Evolutionary conservation across 2,797 vertebrate species (phyloP), one percentile per base, ranked within the genome.

Genomic region (Natrix natrix): DNA sequence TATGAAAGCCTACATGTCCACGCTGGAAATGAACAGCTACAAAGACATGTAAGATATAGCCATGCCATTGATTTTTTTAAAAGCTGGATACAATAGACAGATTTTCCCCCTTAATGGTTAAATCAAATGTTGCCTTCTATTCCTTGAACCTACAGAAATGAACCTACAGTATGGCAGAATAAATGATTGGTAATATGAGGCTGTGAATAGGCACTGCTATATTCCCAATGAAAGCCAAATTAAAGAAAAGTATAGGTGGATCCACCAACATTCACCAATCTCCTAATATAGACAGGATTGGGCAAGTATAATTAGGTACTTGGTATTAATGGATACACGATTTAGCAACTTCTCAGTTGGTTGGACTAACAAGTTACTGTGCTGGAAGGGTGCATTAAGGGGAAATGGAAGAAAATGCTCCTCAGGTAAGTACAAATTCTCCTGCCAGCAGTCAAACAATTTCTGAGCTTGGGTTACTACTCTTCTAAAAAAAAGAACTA

Each of bases 311-410:
- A 22, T 22, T 24, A 43, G 69, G 37, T 43, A 43, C 17, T 78
- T 78, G 3, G 69, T 22, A 78, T 78, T 10, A 37, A 17, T 69
- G 14, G 66, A 32, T 69, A 32, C 17, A 22, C 17, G 74, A 69
- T 83, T 83, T 83, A 83, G 17, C 4, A 20, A 83, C 17, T 22
- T 83, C 20, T 83, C 4, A 83, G 20, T 11, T 83, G 37, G 3
- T 83, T 78, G 24, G 17, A 83, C 3, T 22, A 83, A 83, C 3
- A 83, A 43, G 74, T 83, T 83, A 37, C 20, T 83, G 74, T 2
- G 24, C 1, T 48, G 4, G 37, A 48, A 0, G 0, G 1, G 20
- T 83, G 8, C 37, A 48, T 11, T 48, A 17, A 17, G 37, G 1
- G 20, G 10, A 83, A 48, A 10, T 43, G 37, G 20, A 83, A 78